Base-by-base conservation (phyloP, 2,888 invertebrate genomes). In the Sphinx pinastri region DNA sequence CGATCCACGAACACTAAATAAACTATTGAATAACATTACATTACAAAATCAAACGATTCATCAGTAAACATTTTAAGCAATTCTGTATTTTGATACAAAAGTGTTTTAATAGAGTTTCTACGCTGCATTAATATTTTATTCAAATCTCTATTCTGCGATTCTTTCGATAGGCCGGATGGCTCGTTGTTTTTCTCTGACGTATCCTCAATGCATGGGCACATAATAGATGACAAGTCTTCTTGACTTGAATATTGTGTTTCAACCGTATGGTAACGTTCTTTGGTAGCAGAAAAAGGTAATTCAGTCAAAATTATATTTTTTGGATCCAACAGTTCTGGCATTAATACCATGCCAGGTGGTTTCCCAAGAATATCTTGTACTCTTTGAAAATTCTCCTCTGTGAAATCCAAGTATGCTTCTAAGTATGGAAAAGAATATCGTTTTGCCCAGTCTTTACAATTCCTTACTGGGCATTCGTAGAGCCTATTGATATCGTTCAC, bases 231-330 rank as follows among this genome's bases (percentile, higher is more conserved):
- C 6, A 89, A 16, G 59, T 88, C 84, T 80, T 92, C 92, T 79
- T 87, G 86, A 69, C 89, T 90, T 0, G 91, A 91, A 80, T 85
- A 93, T 75, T 93, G 93, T 45, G 93, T 92, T 38, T 79, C 89
- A 7, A 81, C 80, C 52, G 84, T 82, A 47, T 82, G 87, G 76
- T 74, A 79, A 31, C 72, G 80, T 75, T 92, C 89, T 68, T 82
- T 84, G 8, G 89, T 91, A 68, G 75, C 80, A 19, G 84, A 75
- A 84, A 92, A 93, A 25, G 85, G 89, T 59, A 91, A 71, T 69
- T 88, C 84, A 60, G 74, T 74, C 45, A 74, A 71, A 10, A 82
- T 82, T 47, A 91, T 84, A 57, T 79, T 72, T 71, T 81, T 86
- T 0, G 88, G 81, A 69, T 84, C 77, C 13, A 89, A 72, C 14